Evolutionary conservation across 2,888 invertebrate species (phyloP).

Genomic region (Leptura quadrifasciata): DNA sequence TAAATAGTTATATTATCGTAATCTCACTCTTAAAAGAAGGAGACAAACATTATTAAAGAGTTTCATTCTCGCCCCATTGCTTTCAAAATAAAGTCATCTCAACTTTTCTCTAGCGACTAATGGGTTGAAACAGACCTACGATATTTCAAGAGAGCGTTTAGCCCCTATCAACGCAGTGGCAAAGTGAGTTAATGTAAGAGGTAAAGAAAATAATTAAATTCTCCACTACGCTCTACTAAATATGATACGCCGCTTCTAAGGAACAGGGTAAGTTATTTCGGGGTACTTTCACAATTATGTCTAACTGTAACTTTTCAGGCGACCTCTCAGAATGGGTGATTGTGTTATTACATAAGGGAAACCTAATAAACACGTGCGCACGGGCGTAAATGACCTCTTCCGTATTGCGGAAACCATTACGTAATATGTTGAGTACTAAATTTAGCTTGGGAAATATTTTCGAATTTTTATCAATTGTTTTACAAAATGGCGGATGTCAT

Average conservation of each 20-base stretch:
- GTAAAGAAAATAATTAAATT: conserved; percentile 16
- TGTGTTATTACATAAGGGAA: no score
- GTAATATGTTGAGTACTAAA: no score
- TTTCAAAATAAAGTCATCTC: background rate
- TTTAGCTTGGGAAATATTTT: no score
- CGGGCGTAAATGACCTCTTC: no score
- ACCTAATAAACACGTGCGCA: no score
- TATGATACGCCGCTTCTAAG: background rate
- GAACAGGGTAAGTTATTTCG: conserved; percentile 6
- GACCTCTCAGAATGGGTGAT: no score
- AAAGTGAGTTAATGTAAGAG: conserved; percentile 7
- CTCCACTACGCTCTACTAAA: background rate
- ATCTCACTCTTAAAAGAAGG: no score
- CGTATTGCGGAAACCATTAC: no score
- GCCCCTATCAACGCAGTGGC: background rate
- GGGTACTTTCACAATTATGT: conserved; percentile 12
- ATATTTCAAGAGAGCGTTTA: background rate
- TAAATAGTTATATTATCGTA: no score
- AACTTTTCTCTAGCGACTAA: background rate
- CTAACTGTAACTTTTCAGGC: background rate
- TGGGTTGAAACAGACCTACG: background rate
- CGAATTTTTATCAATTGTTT: no score
- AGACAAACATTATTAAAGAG: no score
- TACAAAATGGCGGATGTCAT: no score
- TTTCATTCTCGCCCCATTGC: background rate